Conservation (phyloP, 2,888 invertebrate genomes). For the Microctonus brassicae region DNA sequence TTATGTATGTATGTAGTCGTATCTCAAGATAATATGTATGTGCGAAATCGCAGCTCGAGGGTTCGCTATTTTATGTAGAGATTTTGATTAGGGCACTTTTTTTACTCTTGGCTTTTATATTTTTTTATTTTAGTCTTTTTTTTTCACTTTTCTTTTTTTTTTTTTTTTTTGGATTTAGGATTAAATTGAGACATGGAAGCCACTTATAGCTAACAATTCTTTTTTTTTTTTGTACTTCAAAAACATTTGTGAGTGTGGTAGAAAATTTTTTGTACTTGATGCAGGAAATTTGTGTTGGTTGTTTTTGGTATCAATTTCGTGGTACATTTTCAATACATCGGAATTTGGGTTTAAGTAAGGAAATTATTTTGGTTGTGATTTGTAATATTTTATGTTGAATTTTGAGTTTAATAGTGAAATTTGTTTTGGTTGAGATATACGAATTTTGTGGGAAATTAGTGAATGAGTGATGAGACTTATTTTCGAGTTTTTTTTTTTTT, state of each 20-base stretch:
- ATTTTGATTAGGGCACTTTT: slow-evolving; percentile 44
- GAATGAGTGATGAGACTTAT: too few species aligned
- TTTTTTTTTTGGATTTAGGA: not conserved
- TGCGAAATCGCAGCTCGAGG: slow-evolving; percentile 40
- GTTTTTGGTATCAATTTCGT: too few species aligned
- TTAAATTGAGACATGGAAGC: not conserved
- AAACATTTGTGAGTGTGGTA: not conserved
- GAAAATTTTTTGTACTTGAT: not conserved
- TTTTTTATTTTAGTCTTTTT: not conserved
- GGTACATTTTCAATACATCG: too few species aligned
- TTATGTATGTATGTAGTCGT: slow-evolving; percentile 40
- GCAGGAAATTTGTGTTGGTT: too few species aligned
- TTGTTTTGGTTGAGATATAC: too few species aligned
- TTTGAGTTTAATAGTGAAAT: too few species aligned
- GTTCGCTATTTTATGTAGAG: not conserved
- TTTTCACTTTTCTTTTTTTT: too few species aligned
- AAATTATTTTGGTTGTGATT: too few species aligned
- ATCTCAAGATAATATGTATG: slow-evolving; percentile 67
- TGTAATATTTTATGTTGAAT: too few species aligned
- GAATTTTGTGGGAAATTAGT: too few species aligned
- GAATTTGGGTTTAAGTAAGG: too few species aligned
- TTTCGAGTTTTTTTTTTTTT: too few species aligned
- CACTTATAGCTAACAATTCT: not conserved
- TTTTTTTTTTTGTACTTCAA: not conserved
- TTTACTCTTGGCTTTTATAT: slow-evolving; percentile 2